Base-by-base conservation (phyloP, 1,140 invertebrate genomes). In the Bathynomus jamesi region DNA sequence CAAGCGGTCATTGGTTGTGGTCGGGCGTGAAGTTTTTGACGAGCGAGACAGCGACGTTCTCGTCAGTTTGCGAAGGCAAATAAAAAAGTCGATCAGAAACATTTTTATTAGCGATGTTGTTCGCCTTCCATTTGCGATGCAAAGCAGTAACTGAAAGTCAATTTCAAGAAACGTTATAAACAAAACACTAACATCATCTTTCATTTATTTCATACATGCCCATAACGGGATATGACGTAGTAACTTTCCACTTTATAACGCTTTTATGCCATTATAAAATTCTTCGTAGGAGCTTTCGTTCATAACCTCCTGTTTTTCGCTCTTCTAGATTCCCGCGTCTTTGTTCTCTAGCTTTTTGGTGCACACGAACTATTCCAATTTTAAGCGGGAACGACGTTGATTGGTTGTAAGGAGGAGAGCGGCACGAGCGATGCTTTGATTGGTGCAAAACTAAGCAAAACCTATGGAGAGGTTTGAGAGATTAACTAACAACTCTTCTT, bases 161-260 rank as follows among this genome's bases (percentile, higher is more conserved):
- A 53, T 53, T 53, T 53, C 40, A 53, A 53, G 40, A 53, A 53
- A 53, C 40, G 40, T 53, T 53, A 53, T 53, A 53, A 53, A 53
- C 40, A 53, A 53, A 53, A 53, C 40, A 53, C 40, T 53, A 53
- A 53, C 40, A 53, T 53, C 40, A 53, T 53, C 40, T 53, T 53
- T 53, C 40, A 53, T 53, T 53, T 53, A 53, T 53, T 53, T 53
- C 40, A 53, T 53, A 11, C 40, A 53, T 53, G 40, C 40, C 40
- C 5, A 53, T 53, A 53, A 53, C 11, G 40, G 40, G 40, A 53
- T 53, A 53, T 53, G 40, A 53, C 40, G 40, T 53, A 53, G 40
- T 53, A 53, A 53, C 40, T 53, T 53, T 53, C 40, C 40, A 53
- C 40, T 53, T 53, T 53, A 53, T 53, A 53, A 53, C 40, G 40